Percentiles rank a stretch among this genome's conserved stretches.
Evolutionary conservation across 2,888 invertebrate genomes (phyloP).

Genomic region (Neocrepidodera transversa): DNA sequence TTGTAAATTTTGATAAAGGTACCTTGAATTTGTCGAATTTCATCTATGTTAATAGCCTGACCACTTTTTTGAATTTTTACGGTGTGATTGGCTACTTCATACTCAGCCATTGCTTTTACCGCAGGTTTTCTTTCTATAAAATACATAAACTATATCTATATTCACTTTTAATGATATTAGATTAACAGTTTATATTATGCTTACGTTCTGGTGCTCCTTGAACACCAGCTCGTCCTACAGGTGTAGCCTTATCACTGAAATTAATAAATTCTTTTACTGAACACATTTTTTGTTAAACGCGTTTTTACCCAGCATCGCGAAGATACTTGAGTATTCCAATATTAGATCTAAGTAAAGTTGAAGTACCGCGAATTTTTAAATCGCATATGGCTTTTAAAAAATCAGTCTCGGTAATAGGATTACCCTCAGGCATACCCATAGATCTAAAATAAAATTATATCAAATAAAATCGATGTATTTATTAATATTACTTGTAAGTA

Average conservation of each 20-base stretch:
- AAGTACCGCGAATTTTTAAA: conserved; percentile 72
- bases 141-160: no score
- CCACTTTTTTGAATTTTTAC: conserved; percentile 66
- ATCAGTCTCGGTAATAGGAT: conserved; percentile 55
- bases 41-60: conserved; percentile 64
- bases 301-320: no score
- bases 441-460: conserved; percentile 35
- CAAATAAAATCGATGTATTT: neutral
- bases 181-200: no score
- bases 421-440: conserved; percentile 47
- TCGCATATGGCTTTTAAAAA: conserved; percentile 73
- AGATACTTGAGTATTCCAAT: conserved; percentile 55
- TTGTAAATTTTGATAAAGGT: neutral
- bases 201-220: neutral
- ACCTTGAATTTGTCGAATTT: conserved; percentile 55
- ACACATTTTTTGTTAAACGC: no score
- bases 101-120: no score
- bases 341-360: conserved; percentile 69
- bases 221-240: neutral
- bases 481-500: conserved; percentile 50
- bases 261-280: no score
- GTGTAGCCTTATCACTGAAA: neutral
- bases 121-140: conserved; percentile 37
- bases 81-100: conserved; percentile 66
- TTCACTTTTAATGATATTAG: no score